Evolutionary conservation across 2,113 vertebrate species (phyloP).

Genomic region (Natator depressus): DNA sequence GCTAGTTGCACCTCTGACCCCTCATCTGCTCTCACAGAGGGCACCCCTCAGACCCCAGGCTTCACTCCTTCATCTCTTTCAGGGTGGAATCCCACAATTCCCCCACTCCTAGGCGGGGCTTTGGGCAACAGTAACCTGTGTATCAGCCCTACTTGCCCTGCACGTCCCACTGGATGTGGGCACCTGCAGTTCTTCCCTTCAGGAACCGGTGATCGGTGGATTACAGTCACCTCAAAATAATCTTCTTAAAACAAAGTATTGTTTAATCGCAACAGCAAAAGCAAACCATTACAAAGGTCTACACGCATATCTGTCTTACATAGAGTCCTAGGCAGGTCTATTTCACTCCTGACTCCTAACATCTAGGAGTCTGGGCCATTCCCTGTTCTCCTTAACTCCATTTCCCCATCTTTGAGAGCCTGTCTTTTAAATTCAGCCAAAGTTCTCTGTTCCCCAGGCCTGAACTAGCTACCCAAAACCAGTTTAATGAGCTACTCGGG

Average conservation of each 20-base stretch:
- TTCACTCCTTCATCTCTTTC: not conserved
- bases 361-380: not conserved
- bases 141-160: not conserved
- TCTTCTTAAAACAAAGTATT: not conserved
- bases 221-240: not conserved
- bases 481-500: not conserved
- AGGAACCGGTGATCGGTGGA: not conserved
- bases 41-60: not conserved
- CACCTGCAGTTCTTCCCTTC: not conserved
- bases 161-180: not conserved
- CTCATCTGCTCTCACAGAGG: not conserved
- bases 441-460: not conserved
- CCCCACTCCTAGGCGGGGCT: not conserved
- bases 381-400: not conserved
- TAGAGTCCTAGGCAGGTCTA: not conserved
- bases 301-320: not conserved
- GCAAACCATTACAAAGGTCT: not conserved
- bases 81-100: not conserved
- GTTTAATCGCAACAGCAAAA: not conserved
- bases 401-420: not conserved
- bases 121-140: not conserved
- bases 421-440: not conserved
- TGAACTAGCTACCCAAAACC: not conserved
- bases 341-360: not conserved
- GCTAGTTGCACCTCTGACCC: not conserved